Percentiles rank a stretch among this genome's conserved stretches.
Evolutionary conservation across 1,140 invertebrate species (phyloP).

Genomic region (Atta colombica): DNA sequence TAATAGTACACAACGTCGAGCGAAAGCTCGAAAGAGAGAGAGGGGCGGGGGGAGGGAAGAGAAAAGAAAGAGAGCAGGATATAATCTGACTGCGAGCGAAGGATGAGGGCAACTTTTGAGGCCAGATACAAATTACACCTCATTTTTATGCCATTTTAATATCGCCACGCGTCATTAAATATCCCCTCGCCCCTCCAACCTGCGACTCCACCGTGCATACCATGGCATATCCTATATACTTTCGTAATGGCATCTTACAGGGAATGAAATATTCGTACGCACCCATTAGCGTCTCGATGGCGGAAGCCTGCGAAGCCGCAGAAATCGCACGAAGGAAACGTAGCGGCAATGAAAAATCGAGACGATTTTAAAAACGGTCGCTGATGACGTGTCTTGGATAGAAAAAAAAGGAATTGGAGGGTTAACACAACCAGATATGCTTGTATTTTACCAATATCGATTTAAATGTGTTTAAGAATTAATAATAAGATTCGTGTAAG

Average conservation of each 20-base stretch:
- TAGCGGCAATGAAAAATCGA: constrained; percentile 67
- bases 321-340: constrained; percentile 65
- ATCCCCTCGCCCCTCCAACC: constrained; percentile 75
- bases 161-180: constrained; percentile 86
- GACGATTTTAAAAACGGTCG: constrained; percentile 57
- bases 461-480: constrained; percentile 27
- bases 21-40: constrained; percentile 23
- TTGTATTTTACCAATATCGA: constrained; percentile 32
- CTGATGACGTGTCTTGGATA: constrained; percentile 1
- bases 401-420: constrained; percentile 4
- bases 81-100: constrained; percentile 54
- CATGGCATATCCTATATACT: constrained; percentile 63
- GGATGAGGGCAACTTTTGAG: constrained; percentile 80
- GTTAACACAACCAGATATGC: neutral
- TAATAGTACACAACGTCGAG: constrained; percentile 76
- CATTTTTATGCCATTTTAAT: constrained; percentile 87
- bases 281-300: constrained; percentile 77
- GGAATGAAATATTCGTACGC: constrained; percentile 80
- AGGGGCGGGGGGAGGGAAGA: neutral
- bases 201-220: constrained; percentile 22
- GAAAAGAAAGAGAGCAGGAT: constrained; percentile 45
- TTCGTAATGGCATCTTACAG: constrained; percentile 63
- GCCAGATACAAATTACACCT: constrained; percentile 86
- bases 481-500: constrained; percentile 16
- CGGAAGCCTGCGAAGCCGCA: constrained; percentile 58